Evolutionary conservation across 2,888 invertebrate genomes (phyloP), one percentile per base, ranked within the genome.

Genomic region (Ormyrus thymus): DNA sequence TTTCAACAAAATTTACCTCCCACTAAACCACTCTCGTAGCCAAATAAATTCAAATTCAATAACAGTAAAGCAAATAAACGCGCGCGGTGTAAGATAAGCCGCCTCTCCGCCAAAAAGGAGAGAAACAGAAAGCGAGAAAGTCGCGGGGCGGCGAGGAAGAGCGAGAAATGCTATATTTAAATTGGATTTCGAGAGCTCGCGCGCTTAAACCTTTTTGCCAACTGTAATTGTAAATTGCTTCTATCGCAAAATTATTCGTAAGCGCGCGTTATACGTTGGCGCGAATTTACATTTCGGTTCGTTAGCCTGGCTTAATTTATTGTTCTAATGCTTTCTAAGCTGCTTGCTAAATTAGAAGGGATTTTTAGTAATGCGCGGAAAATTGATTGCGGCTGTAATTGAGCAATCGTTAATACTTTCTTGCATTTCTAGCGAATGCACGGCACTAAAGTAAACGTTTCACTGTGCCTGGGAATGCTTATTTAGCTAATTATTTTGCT

Each of bases 41-140:
- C 65, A 48, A 73, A 73, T 68, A 78, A 78, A 78, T 73, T 73
- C 62, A 64, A 78, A 70, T 78, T 78, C 78, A 74, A 78, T 74
- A 78, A 78, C 74, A 65, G 43, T 58, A 48, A 51, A 74, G 69
- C 78, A 62, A 62, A 68, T 73, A 68, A 73, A 56, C 77, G 45
- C 45, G 51, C 29, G 29, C 29, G 29, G 29, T 4, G 29, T 2
- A 11, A 51, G 74, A 66, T 74, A 74, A 66, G 66, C 6, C 66
- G 51, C 58, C 15, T 43, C 7, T 10, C 6, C 6, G 8, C 6
- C 2, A 29, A 29, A 29, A 29, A 29, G 61, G 13, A 8, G 45
- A 56, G 50, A 55, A 56, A 13, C 11, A 45, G 6, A 45, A 45
- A n/a, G 59, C 5, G 45, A 11, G 29, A 29, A 29, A 29, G 29